Conservation (phyloP, 2,113 vertebrate species). For the Myxocyprinus asiaticus region DNA sequence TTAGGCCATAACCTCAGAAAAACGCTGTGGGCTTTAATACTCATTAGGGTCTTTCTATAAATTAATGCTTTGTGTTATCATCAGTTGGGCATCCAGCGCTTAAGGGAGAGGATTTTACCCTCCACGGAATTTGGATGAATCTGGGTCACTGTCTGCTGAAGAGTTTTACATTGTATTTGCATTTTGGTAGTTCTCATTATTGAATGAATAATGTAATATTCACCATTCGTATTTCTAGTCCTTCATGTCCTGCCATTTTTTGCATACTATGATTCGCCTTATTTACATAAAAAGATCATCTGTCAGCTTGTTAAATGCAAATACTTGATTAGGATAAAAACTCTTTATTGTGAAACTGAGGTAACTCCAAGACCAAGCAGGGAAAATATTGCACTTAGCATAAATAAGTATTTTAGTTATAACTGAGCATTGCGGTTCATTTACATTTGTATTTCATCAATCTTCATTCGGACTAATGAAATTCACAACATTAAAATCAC, state of each 20-base stretch:
- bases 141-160: slow-evolving; percentile 15
- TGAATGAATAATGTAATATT: slow-evolving; percentile 32
- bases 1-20: neutral
- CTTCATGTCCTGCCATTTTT: slow-evolving; percentile 1
- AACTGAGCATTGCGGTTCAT: neutral
- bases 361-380: neutral
- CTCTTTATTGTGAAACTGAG: slow-evolving; percentile 1
- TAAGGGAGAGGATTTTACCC: neutral
- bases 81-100: slow-evolving; percentile 5
- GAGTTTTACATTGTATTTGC: slow-evolving; percentile 14
- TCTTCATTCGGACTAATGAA: slow-evolving; percentile 47
- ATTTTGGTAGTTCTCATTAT: slow-evolving; percentile 28
- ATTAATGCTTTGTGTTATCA: slow-evolving; percentile 22
- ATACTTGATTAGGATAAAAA: slow-evolving; percentile 35
- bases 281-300: slow-evolving; percentile 23
- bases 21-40: neutral
- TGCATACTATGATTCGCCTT: neutral
- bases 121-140: neutral
- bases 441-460: slow-evolving; percentile 28
- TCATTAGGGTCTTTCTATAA: slow-evolving; percentile 9
- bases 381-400: neutral
- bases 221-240: slow-evolving; percentile 7
- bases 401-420: slow-evolving; percentile 18
- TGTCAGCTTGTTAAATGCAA: slow-evolving; percentile 31
- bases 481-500: neutral